Evolutionary conservation across 2,113 vertebrate species (phyloP).

Genomic region (Passer montanus): DNA sequence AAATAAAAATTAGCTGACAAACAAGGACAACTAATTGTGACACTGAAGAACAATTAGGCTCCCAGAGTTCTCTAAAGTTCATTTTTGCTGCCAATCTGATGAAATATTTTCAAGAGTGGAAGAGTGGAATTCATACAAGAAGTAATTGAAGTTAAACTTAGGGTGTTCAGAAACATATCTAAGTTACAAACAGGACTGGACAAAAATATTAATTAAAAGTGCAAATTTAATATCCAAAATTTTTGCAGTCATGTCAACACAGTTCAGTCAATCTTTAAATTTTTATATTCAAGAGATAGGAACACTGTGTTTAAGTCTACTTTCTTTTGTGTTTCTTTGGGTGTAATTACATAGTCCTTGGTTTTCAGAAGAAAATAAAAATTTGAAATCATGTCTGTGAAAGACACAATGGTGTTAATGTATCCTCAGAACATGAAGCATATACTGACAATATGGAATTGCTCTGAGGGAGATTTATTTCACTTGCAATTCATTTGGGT

Average conservation of each 20-base stretch:
- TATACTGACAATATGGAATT: slow-evolving; percentile 14
- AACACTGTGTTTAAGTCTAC: not conserved
- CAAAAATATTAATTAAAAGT: not conserved
- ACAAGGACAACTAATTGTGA: not conserved
- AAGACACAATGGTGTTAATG: not conserved
- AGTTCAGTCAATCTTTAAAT: not conserved
- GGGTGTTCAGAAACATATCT: not conserved
- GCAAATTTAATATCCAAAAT: not conserved
- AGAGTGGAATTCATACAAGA: not conserved
- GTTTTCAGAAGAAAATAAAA: not conserved
- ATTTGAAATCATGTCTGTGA: not conserved
- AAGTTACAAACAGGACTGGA: not conserved
- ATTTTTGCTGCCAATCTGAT: not conserved
- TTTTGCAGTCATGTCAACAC: not conserved
- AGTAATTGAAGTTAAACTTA: not conserved
- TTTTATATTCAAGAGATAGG: not conserved
- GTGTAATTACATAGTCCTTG: not conserved
- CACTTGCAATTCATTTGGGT: slow-evolving; percentile 17
- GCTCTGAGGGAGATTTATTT: slow-evolving; percentile 9
- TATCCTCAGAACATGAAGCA: not conserved
- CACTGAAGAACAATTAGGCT: not conserved
- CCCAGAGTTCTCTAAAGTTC: not conserved
- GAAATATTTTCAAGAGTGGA: not conserved
- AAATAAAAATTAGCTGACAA: not conserved
- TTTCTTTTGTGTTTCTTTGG: not conserved